Conservation (phyloP, 2,797 vertebrate genomes). For the Myotis findleyi region DNA sequence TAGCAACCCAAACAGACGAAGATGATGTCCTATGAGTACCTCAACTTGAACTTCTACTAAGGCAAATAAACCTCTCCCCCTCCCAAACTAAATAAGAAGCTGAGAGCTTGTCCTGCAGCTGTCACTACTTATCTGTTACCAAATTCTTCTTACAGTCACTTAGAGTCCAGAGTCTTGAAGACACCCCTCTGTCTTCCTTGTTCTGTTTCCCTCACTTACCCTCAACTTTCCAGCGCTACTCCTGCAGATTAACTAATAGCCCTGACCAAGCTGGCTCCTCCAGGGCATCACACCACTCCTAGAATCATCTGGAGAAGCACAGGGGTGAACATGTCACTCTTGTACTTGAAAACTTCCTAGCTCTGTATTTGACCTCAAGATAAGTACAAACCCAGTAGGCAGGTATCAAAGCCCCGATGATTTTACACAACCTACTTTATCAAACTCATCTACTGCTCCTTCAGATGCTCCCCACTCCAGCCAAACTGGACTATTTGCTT, state of each 20-base stretch:
- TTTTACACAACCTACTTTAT: neutral
- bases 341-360: neutral
- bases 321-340: neutral
- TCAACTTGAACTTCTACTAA: neutral
- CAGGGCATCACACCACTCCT: too few species aligned
- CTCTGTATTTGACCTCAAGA: neutral
- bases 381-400: neutral
- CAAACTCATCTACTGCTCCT: neutral
- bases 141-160: neutral
- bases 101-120: neutral
- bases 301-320: neutral
- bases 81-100: neutral
- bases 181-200: too few species aligned
- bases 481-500: neutral
- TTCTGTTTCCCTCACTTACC: too few species aligned
- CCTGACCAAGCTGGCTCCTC: neutral
- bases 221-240: neutral
- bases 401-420: neutral
- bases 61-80: neutral
- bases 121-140: neutral
- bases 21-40: neutral
- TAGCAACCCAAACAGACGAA: neutral
- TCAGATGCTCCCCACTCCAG: fast-evolving
- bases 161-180: neutral
- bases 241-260: neutral